Evolutionary conservation across 2,888 invertebrate species (phyloP), one percentile per base, ranked within the genome.

Genomic region (Arge pagana): DNA sequence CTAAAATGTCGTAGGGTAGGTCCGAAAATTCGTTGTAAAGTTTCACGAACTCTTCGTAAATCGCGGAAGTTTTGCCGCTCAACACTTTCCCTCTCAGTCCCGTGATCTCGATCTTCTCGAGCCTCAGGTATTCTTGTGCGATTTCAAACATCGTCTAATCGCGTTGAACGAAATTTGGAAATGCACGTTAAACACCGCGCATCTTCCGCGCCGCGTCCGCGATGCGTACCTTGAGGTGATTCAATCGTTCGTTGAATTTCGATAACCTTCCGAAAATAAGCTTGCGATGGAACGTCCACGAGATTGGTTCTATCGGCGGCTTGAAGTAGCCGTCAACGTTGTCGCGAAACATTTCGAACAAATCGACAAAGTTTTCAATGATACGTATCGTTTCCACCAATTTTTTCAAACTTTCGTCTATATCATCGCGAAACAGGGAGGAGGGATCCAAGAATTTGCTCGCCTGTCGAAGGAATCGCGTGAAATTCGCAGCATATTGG

Each of bases 401-500:
- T 70, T 85, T 87, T 4, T 81, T 65, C 10, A 85, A 76, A 36
- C 86, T 86, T 63, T 93, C 92, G 58, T 90, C 89, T 0, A 87
- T 80, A 58, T 95, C 95, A 0, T 90, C 90, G 79, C 93, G 91
- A 74, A 96, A 94, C 59, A 96, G 83, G 1, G 89, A 84, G 11
- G 81, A 76, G 0, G 93, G 90, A 69, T 94, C 93, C 50, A 93
- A 77, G 60, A 86, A 85, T 59, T 83, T 84, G 0, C 84, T 82
- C 15, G 86, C 86, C 79, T 83, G 64, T 4, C n/a, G n/a, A n/a
- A n/a, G n/a, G n/a, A n/a, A n/a, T n/a, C n/a, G n/a, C n/a, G n/a
- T n/a, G n/a, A 19, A 33, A 11, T 2, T n/a, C 13, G 28, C n/a
- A 3, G 28, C 8, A 10, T 26, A 26, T 26, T 10, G 4, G n/a